Evolutionary conservation across 2,888 invertebrate species (phyloP), one percentile per base, ranked within the genome.

Genomic region (Homarus gammarus): DNA sequence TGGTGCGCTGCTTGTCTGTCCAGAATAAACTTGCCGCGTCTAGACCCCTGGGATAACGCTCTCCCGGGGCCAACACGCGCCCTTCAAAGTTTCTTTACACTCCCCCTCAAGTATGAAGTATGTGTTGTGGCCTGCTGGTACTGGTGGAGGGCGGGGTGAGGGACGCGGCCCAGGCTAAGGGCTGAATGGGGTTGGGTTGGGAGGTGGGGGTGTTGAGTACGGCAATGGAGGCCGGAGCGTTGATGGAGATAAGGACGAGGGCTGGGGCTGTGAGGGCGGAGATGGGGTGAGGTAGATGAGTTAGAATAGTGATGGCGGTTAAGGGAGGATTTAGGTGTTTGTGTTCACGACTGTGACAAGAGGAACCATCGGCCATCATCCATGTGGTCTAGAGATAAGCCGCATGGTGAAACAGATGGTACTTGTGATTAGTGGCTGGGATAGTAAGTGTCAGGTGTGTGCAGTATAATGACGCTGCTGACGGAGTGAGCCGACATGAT

Each of bases 71-170:
- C 78, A 33, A 27, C 78, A 78, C 78, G 38, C 78, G 33, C 78
- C 56, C 78, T 78, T 56, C 78, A 51, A 31, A 56, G 78, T 78
- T 78, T 78, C 78, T 78, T 78, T 78, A 78, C 78, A 51, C 40
- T 78, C 78, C 78, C 56, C 78, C 78, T 56, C 78, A 56, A 56
- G 56, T 56, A 78, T 78, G 78, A 56, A 78, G 78, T 56, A 78
- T 56, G 36, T 38, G 78, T 38, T 78, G 36, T 56, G 78, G 56
- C 51, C 51, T 31, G 27, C 56, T 78, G 56, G 10, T 56, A 18
- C 44, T 44, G 56, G 2, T 56, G 56, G 15, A 18, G 56, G 56
- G 56, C 2, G 56, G 78, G 51, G 51, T n/a, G n/a, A n/a, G n/a
- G n/a, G n/a, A n/a, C n/a, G n/a, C n/a, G n/a, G n/a, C n/a, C n/a